These are phyloP conservation scores for Oscheius sp. DNA, from an alignment of 2,888 invertebrate species.

Conservation along the genomic window DNA sequence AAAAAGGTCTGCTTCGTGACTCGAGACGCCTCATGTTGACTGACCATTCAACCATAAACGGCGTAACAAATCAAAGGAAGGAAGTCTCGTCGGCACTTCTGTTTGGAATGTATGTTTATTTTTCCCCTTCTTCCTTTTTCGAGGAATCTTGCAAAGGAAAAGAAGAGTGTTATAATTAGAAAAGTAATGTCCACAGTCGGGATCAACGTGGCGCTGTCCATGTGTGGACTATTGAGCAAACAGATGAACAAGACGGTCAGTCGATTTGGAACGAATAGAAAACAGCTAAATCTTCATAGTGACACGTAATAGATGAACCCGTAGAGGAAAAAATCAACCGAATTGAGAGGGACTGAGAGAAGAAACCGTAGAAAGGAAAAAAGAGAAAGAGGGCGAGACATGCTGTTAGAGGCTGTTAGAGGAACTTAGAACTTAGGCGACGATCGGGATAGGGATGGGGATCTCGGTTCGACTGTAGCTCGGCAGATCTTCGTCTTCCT, in stretches of 20 bases:
- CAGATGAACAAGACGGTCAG: not conserved
- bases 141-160: too few species aligned
- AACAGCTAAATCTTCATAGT: not conserved
- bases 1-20: constrained; percentile 29
- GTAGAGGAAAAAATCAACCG: constrained; percentile 2
- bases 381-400: not conserved
- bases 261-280: constrained; percentile 7
- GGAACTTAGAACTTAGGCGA: constrained; percentile 4
- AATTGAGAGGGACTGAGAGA: constrained; percentile 9
- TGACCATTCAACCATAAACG: constrained; percentile 14
- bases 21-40: constrained; percentile 18
- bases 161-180: too few species aligned
- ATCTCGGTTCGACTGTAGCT: too few species aligned
- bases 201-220: not conserved
- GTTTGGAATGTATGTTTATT: not conserved
- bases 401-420: constrained; percentile 15
- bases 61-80: not conserved
- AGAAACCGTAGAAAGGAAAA: constrained; percentile 1
- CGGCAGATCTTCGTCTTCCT: not conserved
- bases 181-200: too few species aligned
- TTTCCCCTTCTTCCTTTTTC: too few species aligned
- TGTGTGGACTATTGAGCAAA: constrained; percentile 11
- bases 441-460: not conserved
- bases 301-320: constrained; percentile 10
- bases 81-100: not conserved